Conservation (phyloP, 2,113 vertebrate genomes). For the Onychostruthus taczanowskii region DNA sequence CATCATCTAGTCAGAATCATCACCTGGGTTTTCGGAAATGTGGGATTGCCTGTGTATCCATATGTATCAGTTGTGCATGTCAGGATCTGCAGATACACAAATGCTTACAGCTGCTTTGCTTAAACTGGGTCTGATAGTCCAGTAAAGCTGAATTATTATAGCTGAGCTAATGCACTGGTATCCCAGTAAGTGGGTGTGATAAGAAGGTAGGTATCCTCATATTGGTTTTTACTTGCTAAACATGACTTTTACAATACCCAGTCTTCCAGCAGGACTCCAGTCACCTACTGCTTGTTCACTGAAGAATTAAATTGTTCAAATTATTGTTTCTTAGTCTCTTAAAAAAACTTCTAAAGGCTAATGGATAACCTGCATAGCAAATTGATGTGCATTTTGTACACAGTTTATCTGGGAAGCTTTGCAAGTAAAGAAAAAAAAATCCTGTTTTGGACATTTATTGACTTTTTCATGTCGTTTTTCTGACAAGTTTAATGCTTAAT, state of each 20-base stretch:
- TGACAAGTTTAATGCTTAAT: neutral
- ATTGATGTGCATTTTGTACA: neutral
- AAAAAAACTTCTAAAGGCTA: neutral
- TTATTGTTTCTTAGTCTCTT: neutral
- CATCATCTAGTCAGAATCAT: neutral
- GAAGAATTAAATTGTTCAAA: neutral
- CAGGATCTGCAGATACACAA: neutral
- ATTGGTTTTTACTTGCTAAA: neutral
- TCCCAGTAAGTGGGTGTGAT: neutral
- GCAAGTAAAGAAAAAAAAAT: neutral
- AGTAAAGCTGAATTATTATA: neutral
- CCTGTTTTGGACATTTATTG: neutral
- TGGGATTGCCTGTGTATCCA: fast-evolving
- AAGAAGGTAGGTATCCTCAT: neutral
- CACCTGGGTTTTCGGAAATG: neutral
- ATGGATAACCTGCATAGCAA: neutral
- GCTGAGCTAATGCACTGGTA: neutral
- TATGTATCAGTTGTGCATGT: neutral
- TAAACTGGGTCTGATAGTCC: neutral
- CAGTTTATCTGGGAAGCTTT: neutral
- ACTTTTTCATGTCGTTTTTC: neutral
- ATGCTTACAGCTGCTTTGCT: neutral
- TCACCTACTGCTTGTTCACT: neutral
- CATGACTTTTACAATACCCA: neutral
- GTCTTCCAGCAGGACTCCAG: neutral